Evolutionary conservation across 2,888 invertebrate genomes (phyloP), one percentile per base, ranked within the genome.

Genomic region (Abscondita cerata): DNA sequence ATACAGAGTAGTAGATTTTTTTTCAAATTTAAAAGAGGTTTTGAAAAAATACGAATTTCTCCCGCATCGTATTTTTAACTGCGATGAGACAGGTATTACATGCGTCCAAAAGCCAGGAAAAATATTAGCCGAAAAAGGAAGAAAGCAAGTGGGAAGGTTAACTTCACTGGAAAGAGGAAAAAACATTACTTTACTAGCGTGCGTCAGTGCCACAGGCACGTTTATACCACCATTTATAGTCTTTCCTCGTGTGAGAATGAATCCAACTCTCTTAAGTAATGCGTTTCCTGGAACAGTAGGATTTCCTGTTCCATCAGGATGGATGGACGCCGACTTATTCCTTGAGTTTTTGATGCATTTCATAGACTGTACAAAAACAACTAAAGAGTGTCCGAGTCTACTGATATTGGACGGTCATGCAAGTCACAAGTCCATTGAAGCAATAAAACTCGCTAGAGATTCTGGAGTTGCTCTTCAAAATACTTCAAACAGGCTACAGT

Each of bases 381-480:
- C 31, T 4, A 19, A 19, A 15, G 41, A 53, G 19, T 34, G 11
- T 25, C 53, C 44, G 13, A 9, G 13, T 15, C 12, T 53, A 18
- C 62, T 75, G n/a, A 67, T 77, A 47, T 52, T 76, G 65, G 76
- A 78, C 59, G 77, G 78, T 60, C 75, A 77, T 56, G 75, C 74
- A 53, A 72, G 73, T 16, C 75, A 77, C 65, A 59, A 72, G 20
- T 65, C 54, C 51, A 63, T 65, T 51, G 64, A 64, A 11, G 73
- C 75, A n/a, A 70, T 79, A 25, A 25, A 25, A 25, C 25, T 25
- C 4, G 25, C 25, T 25, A 25, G 25, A 25, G 25, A 70, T 19
- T 67, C 72, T 67, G 78, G 79, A 8, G 74, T 81, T 18, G 68
- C 73, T 44, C 60, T 79, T 57, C 79, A 77, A 12, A 79, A 81